phyloP scores from a whole-genome alignment of 2,113 vertebrate genomes.

The human (Homo sapiens) region GRCh38 chr13:62858501-62859000 shows the following conservation, averaged over 20 bases:
- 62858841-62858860: background rate
- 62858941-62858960: background rate
- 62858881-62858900: background rate
- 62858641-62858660: background rate
- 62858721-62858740: background rate
- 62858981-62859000: background rate
- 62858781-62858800: background rate
- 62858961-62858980: background rate
- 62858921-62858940: background rate
- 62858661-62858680: background rate
- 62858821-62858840: background rate
- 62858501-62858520: background rate
- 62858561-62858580: background rate
- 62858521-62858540: background rate
- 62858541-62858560: background rate
- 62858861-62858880: background rate
- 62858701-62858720: background rate
- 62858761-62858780: background rate
- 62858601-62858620: background rate
- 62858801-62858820: background rate
- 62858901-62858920: background rate
- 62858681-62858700: background rate
- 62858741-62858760: background rate
- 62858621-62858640: background rate
- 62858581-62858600: background rate